Conservation (phyloP, 2,888 invertebrate genomes). For the Argyresthia albistria region DNA sequence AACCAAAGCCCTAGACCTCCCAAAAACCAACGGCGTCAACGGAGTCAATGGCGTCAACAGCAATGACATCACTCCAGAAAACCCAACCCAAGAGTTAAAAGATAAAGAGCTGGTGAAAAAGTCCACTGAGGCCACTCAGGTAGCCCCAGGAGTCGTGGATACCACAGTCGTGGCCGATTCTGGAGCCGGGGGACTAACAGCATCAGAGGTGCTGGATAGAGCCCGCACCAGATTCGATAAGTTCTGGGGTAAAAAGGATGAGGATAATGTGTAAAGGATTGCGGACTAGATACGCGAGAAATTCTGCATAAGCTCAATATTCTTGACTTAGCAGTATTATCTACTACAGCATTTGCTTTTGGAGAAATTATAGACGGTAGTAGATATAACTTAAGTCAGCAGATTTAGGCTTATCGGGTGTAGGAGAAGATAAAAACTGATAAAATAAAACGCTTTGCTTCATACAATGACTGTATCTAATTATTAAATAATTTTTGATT, state of each 20-base stretch:
- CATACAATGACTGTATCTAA: conserved; percentile 47
- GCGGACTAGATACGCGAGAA: neutral
- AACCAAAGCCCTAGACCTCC: conserved; percentile 56
- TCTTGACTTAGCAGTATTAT: too few species aligned
- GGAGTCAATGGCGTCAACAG: conserved; percentile 36
- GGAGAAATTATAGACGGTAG: too few species aligned
- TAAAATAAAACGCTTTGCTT: conserved; percentile 56
- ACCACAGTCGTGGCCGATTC: conserved; percentile 62
- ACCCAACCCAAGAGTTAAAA: conserved; percentile 44
- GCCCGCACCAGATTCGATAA: conserved; percentile 88
- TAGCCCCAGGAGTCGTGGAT: conserved; percentile 71
- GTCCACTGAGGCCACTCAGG: conserved; percentile 59
- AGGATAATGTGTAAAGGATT: conserved; percentile 62
- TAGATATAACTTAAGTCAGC: neutral
- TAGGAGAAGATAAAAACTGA: conserved; percentile 42
- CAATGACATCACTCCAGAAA: conserved; percentile 54
- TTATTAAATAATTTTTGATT: conserved; percentile 20
- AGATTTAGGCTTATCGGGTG: conserved; percentile 8
- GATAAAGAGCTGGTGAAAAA: conserved; percentile 59
- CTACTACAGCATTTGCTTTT: too few species aligned
- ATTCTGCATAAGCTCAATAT: too few species aligned
- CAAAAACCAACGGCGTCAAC: conserved; percentile 15
- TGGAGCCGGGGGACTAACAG: conserved; percentile 66
- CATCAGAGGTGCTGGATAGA: conserved; percentile 83
- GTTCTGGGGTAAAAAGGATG: conserved; percentile 84